These are phyloP conservation scores for Tachina grossa DNA, from an alignment of 2,888 invertebrate genomes.

Conservation along the genomic window DNA sequence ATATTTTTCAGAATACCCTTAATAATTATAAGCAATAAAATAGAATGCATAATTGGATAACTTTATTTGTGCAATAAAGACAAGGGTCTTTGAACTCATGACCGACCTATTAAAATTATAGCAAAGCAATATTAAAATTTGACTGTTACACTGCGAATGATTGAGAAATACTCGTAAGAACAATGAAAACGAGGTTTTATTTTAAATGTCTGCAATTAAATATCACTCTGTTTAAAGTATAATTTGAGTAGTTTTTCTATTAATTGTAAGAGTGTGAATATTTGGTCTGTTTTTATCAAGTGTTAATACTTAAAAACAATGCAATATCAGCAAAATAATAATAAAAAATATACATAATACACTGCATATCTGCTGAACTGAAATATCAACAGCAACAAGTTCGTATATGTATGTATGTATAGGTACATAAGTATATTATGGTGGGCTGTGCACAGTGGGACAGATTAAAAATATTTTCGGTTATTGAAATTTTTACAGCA, in stretches of 20 bases:
- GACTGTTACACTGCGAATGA: neutral
- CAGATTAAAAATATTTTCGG: too few species aligned
- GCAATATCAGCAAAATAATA: slow-evolving; percentile 24
- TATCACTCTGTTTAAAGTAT: neutral
- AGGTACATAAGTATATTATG: neutral
- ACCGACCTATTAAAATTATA: slow-evolving; percentile 61
- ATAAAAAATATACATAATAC: neutral
- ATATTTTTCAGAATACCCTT: slow-evolving; percentile 10
- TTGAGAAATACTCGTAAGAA: neutral
- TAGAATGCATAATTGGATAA: slow-evolving; percentile 43
- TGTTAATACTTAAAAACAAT: slow-evolving; percentile 16
- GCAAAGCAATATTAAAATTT: slow-evolving; percentile 1
- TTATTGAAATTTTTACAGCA: too few species aligned
- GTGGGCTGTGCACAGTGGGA: neutral
- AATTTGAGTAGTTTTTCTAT: neutral
- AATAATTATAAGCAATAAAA: neutral
- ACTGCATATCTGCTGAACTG: slow-evolving; percentile 6
- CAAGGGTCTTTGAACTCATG: slow-evolving; percentile 62
- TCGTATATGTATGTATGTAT: too few species aligned
- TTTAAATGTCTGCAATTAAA: slow-evolving; percentile 5
- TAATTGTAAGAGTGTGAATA: neutral
- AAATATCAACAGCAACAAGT: slow-evolving; percentile 4
- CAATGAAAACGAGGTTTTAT: neutral
- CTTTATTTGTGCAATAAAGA: slow-evolving; percentile 4
- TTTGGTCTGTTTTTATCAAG: slow-evolving; percentile 21